A percentile compares a stretch with the other conserved stretches of the same genome.
Conservation (phyloP, 2,797 vertebrate species). For the Orientallactaga sibirica region DNA sequence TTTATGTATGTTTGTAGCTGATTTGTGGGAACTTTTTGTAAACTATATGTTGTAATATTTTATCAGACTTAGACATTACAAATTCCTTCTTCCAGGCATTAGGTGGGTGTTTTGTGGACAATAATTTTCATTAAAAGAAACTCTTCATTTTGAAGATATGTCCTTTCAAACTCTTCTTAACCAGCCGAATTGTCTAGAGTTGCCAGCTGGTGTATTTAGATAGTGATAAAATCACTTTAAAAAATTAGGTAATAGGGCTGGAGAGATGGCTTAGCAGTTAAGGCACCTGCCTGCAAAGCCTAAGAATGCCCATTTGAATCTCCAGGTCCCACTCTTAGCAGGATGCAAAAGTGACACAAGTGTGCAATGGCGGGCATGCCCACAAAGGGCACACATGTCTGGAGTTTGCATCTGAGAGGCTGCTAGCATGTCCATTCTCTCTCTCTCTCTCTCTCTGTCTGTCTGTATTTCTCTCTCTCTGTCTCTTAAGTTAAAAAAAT, state of each 20-base stretch:
- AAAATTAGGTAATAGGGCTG: background rate
- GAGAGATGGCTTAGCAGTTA: too few relatives aligned
- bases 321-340: too few relatives aligned
- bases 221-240: background rate
- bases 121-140: background rate
- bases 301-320: too few relatives aligned
- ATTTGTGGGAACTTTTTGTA: background rate
- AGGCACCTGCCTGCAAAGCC: too few relatives aligned
- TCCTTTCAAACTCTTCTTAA: background rate
- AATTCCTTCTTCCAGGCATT: background rate
- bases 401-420: too few relatives aligned
- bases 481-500: too few relatives aligned
- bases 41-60: background rate
- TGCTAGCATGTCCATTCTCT: too few relatives aligned
- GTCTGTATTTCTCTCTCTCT: too few relatives aligned
- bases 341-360: too few relatives aligned
- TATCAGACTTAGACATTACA: background rate
- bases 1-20: background rate
- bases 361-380: too few relatives aligned
- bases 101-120: background rate
- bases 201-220: background rate
- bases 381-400: too few relatives aligned
- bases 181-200: background rate
- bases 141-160: background rate
- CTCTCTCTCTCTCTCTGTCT: too few relatives aligned